phyloP scores from a whole-genome alignment of 2,888 invertebrate genomes.

The Brassicogethes aeneus region DNA sequence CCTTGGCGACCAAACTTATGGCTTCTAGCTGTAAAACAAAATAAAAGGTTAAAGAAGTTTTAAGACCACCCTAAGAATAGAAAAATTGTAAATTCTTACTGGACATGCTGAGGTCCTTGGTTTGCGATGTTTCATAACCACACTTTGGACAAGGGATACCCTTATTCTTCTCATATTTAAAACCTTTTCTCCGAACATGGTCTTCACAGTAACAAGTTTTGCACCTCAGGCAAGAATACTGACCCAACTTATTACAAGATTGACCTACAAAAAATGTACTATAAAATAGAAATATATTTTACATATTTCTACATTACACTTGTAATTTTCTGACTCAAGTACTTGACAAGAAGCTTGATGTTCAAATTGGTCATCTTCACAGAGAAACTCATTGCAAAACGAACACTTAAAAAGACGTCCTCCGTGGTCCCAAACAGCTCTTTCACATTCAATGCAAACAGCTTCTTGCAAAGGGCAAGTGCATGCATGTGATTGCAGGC shows the following conservation, averaged over 20 bases:
- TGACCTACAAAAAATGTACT: too few species aligned
- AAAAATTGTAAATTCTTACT: too few species aligned
- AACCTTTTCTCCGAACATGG: slow-evolving; percentile 86
- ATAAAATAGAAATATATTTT: too few species aligned
- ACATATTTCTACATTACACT: too few species aligned
- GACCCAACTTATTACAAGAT: slow-evolving; percentile 89
- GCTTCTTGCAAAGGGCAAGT: slow-evolving; percentile 84
- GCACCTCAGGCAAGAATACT: slow-evolving; percentile 91
- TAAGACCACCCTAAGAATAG: too few species aligned
- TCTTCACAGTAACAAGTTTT: slow-evolving; percentile 96
- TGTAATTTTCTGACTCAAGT: slow-evolving; percentile 88
- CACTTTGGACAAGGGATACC: slow-evolving; percentile 91
- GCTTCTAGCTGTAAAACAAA: slow-evolving; percentile 54
- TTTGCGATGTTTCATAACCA: slow-evolving; percentile 84
- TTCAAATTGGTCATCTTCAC: slow-evolving; percentile 95
- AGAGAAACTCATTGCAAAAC: slow-evolving; percentile 80
- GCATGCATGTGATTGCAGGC: slow-evolving; percentile 84
- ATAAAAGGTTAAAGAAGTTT: slow-evolving; percentile 3
- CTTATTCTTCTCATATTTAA: slow-evolving; percentile 78
- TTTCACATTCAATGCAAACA: slow-evolving; percentile 82
- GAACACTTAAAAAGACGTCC: slow-evolving; percentile 86
- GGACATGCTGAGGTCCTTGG: slow-evolving; percentile 93
- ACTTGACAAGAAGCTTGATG: slow-evolving; percentile 97
- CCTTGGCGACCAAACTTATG: slow-evolving; percentile 87
- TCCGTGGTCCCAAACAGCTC: slow-evolving; percentile 94